These are phyloP conservation scores for Leiothrix lutea DNA, from an alignment of 2,113 vertebrate genomes.

Conservation along the genomic window DNA sequence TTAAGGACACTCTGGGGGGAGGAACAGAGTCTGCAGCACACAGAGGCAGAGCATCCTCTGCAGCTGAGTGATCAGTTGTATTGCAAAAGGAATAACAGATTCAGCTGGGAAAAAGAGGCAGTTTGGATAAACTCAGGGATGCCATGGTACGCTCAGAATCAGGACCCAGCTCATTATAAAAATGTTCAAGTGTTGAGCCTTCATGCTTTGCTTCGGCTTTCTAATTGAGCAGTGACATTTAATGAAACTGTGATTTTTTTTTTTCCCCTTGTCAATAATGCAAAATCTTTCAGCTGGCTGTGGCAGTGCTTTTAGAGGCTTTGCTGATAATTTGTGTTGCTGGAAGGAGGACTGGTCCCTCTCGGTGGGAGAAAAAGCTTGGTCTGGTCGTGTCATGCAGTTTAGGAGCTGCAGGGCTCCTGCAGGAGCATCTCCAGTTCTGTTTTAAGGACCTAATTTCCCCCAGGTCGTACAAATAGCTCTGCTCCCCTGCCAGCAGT, in stretches of 20 bases:
- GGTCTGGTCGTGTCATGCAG: background rate
- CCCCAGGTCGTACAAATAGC: background rate
- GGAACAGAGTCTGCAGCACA: background rate
- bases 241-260: background rate
- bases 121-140: background rate
- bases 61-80: background rate
- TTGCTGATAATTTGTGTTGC: background rate
- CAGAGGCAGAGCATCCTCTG: background rate
- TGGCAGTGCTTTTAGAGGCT: background rate
- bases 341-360: background rate
- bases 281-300: background rate
- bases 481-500: background rate
- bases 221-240: background rate
- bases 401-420: background rate
- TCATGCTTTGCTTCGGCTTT: rapidly evolving
- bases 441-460: background rate
- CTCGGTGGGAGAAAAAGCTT: background rate
- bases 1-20: background rate
- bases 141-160: background rate
- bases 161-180: background rate
- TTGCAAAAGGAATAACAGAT: background rate
- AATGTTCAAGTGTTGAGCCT: background rate
- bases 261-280: background rate
- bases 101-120: background rate
- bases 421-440: background rate